Base-by-base conservation (phyloP, 2,888 invertebrate genomes). In the Agriopis leucophaearia region DNA sequence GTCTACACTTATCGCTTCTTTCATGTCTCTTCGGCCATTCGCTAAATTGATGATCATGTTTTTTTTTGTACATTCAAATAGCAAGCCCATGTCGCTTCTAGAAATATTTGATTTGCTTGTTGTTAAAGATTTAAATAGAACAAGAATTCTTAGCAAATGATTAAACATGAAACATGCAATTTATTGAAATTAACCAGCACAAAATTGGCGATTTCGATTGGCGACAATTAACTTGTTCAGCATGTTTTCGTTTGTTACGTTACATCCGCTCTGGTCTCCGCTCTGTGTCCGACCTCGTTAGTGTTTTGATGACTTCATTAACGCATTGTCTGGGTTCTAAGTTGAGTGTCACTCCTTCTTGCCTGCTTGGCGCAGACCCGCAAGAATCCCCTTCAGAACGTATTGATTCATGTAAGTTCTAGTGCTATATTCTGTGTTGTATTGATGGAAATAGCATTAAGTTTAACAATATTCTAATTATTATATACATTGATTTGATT, bases 361-460 rank as follows among this genome's bases (percentile, higher is more conserved):
- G 67, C 67, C 42, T 67, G 67, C 67, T 67, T 44, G 67, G 67
- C 51, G 67, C 67, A 67, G 67, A 63, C 48, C 54, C 38, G 27
- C 67, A 67, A 54, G 62, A 67, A 67, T 48, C 67, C 67, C 67
- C 62, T 67, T 36, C 58, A 67, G 67, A 67, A 47, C 67, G 67
- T 67, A 67, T 67, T 67, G 62, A 67, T 48, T 67, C 67, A 67
- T 67, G 67, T 67, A 67, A 67, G 67, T 67, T 67, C 40, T 67
- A 55, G 52, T 44, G 35, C 62, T 51, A 63, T 67, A 67, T 54
- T 67, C 56, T 63, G 67, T 67, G 67, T 67, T 67, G 67, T 67
- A 62, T 67, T 42, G 58, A 67, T 67, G 67, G 67, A 47, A 66
- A 44, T 67, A 58, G 61, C 57, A 47, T 54, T 67, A 58, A 63